Evolutionary conservation across 2,888 invertebrate species (phyloP).

Genomic region (Acanthosepion lycidas): DNA sequence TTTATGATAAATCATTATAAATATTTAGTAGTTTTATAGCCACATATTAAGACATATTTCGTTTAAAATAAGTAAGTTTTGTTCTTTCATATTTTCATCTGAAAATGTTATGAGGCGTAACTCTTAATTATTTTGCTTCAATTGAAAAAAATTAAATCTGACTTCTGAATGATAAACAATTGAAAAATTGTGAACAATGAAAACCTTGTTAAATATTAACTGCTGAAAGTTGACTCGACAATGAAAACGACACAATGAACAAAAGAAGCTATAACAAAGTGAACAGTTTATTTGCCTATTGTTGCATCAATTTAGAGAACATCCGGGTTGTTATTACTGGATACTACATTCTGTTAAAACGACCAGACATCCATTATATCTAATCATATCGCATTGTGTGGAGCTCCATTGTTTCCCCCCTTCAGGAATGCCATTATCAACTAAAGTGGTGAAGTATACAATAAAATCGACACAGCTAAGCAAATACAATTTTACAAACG

Average conservation of each 20-base stretch:
- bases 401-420: neutral
- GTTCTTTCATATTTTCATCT: too few relatives aligned
- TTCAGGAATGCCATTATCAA: neutral
- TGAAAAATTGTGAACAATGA: neutral
- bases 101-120: too few relatives aligned
- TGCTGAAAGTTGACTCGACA: neutral
- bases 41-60: too few relatives aligned
- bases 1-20: too few relatives aligned
- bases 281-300: neutral
- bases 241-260: neutral
- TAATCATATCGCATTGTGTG: neutral
- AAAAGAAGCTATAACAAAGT: too few relatives aligned
- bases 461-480: neutral
- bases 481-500: neutral
- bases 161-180: neutral
- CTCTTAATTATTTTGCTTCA: too few relatives aligned
- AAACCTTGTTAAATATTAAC: neutral
- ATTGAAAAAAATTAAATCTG: neutral
- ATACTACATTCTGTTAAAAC: neutral
- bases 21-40: too few relatives aligned
- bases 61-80: too few relatives aligned
- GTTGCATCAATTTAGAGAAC: neutral
- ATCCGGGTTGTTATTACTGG: neutral
- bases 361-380: conserved; percentile 33
- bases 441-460: neutral